A percentile compares a stretch with the other conserved stretches of the same genome.
Conservation (phyloP, 1,140 invertebrate genomes). For the Pissodes strobi region DNA sequence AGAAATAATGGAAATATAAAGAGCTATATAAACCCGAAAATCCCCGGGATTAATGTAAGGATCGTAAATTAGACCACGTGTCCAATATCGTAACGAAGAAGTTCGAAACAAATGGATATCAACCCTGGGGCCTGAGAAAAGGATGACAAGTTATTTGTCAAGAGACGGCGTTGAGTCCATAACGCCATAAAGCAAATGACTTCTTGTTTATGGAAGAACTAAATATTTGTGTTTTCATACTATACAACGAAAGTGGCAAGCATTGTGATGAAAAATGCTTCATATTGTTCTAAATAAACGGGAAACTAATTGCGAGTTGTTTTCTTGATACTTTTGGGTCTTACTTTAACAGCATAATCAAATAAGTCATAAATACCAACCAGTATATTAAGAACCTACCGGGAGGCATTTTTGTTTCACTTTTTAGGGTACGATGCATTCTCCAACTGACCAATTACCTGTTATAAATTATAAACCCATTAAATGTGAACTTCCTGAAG, state of each 20-base stretch:
- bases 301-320: no score
- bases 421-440: no score
- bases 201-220: constrained; percentile 8
- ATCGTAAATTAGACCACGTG: constrained; percentile 15
- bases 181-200: constrained; percentile 14
- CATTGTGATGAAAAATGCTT: constrained; percentile 4
- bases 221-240: constrained; percentile 11
- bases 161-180: constrained; percentile 12
- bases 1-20: no score
- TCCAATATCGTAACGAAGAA: constrained; percentile 19
- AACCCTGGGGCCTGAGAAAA: constrained; percentile 6
- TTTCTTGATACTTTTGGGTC: no score
- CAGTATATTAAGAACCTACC: no score
- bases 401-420: no score
- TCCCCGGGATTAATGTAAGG: constrained; percentile 4
- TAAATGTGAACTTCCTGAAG: no score
- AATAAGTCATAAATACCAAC: no score
- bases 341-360: no score
- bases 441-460: no score
- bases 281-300: not conserved
- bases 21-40: no score
- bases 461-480: no score
- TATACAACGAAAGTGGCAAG: constrained; percentile 15
- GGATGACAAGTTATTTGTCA: constrained; percentile 30
- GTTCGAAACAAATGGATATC: constrained; percentile 13